Evolutionary conservation across 1,140 invertebrate genomes (phyloP), one percentile per base, ranked within the genome.

Genomic region (Phymastichus coffea): DNA sequence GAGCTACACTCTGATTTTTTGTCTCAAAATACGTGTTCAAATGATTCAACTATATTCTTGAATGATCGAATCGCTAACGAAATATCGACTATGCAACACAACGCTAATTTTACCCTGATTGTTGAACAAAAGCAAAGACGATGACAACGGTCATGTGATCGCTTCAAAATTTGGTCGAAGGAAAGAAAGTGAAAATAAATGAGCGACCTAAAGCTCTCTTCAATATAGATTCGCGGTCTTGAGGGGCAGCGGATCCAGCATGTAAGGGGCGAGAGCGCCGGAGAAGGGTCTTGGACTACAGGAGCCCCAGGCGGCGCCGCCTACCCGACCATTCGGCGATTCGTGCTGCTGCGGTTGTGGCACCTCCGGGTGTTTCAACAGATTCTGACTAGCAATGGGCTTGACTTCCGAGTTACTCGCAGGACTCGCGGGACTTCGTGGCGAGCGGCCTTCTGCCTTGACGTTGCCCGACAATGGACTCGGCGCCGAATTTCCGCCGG

Each of bases 171-270:
- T n/a, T n/a, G n/a, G n/a, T n/a, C n/a, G n/a, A n/a, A n/a, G n/a
- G n/a, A n/a, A n/a, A n/a, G n/a, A n/a, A n/a, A n/a, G n/a, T n/a
- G n/a, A n/a, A n/a, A n/a, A n/a, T n/a, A n/a, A n/a, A n/a, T n/a
- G n/a, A n/a, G n/a, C n/a, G n/a, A n/a, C n/a, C n/a, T n/a, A n/a
- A n/a, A n/a, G n/a, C n/a, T 40, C 8, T 17, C 17, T 57, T 78
- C 74, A 80, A 53, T 80, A 80, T 14, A 79, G 70, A 49, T 80
- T 80, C 46, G 76, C 77, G 53, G 78, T 79, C 66, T 80, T 80
- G n/a, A 80, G 66, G 0, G 78, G 77, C 52, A 80, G 48, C n/a
- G 78, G 78, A 57, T 80, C 78, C 7, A 80, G 65, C 14, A 80
- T 60, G 43, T 80, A 80, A 12, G 76, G 75, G 23, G 78, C 76